These are phyloP conservation scores for Drosophila leonis DNA, from an alignment of 2,888 invertebrate genomes.

Conservation along the genomic window DNA sequence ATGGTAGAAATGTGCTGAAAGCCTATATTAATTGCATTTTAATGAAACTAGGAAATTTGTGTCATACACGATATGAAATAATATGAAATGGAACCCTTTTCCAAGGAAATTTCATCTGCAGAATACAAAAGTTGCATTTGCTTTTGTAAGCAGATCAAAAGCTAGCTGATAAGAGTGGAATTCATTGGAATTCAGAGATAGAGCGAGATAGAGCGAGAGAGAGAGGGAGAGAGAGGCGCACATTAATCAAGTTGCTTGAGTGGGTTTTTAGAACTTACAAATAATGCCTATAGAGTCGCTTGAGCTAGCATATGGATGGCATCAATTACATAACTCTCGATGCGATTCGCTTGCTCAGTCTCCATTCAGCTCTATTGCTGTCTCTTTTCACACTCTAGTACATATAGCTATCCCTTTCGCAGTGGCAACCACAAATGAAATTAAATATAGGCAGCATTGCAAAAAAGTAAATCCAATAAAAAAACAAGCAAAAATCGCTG, in stretches of 20 bases:
- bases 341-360: constrained; percentile 17
- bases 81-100: constrained; percentile 41
- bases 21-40: constrained; percentile 78
- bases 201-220: neutral
- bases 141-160: constrained; percentile 27
- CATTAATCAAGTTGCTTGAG: constrained; percentile 37
- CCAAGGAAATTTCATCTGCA: constrained; percentile 17
- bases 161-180: constrained; percentile 21
- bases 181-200: constrained; percentile 7
- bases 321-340: constrained; percentile 21
- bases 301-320: constrained; percentile 45
- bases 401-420: constrained; percentile 26
- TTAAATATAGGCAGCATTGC: constrained; percentile 64
- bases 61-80: constrained; percentile 21
- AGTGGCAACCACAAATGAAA: constrained; percentile 70
- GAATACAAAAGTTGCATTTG: neutral
- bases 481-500: constrained; percentile 52
- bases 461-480: constrained; percentile 38
- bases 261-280: neutral
- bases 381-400: constrained; percentile 18
- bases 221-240: neutral
- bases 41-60: constrained; percentile 61
- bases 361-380: constrained; percentile 21
- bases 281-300: constrained; percentile 14
- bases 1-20: constrained; percentile 70